Evolutionary conservation across 2,797 vertebrate genomes (phyloP).

Genomic region (Hippocampus kuda): DNA sequence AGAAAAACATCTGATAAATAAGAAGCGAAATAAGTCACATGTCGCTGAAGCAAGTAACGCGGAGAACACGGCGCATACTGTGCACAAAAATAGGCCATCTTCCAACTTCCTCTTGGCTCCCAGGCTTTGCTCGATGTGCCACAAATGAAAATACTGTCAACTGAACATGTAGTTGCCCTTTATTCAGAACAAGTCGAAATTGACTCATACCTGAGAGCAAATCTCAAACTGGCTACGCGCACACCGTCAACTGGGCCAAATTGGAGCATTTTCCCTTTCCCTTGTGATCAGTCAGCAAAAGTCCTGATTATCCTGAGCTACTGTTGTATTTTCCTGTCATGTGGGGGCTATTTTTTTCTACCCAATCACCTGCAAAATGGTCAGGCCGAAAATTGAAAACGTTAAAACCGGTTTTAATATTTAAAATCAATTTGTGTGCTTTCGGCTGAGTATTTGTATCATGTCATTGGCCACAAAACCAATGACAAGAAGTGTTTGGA

Average conservation of each 20-base stretch:
- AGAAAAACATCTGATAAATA: conserved; percentile 38
- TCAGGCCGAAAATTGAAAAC: too few relatives aligned
- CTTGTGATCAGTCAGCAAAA: background rate
- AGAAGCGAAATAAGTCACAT: conserved; percentile 47
- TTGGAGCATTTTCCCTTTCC: background rate
- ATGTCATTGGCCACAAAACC: background rate
- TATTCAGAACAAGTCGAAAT: background rate
- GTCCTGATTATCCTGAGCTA: background rate
- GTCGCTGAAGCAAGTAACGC: conserved; percentile 34
- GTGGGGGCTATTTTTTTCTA: too few relatives aligned
- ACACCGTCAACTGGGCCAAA: background rate
- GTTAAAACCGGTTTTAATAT: too few relatives aligned
- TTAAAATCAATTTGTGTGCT: too few relatives aligned
- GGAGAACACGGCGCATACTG: conserved; percentile 9
- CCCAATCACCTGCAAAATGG: too few relatives aligned
- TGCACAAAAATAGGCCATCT: background rate
- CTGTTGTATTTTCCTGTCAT: background rate
- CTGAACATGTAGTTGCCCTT: background rate
- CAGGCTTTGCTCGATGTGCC: background rate
- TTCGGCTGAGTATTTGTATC: too few relatives aligned
- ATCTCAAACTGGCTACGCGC: background rate
- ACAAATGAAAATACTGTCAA: background rate
- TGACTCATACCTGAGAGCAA: background rate
- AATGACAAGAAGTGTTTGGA: background rate
- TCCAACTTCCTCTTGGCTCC: background rate